Base-by-base conservation (phyloP, 2,797 vertebrate species). In the Nyctalus aviator region DNA sequence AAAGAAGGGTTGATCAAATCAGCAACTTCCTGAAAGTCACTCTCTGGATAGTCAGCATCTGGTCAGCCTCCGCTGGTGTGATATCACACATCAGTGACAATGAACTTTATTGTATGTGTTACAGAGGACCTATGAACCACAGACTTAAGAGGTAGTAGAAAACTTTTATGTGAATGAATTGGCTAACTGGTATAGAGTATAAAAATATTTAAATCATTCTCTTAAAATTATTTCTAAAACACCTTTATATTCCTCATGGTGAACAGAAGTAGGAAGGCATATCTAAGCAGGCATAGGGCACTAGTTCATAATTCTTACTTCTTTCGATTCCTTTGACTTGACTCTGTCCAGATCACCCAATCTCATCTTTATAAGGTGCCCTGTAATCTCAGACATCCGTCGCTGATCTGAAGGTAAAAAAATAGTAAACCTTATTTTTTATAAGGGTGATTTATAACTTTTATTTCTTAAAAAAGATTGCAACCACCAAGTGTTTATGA, bases 311-410 rank as follows among this genome's bases (percentile, higher is more conserved):
- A 92, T 68, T 96, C 98, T 98, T 98, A 99, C 99, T 98, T 99
- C 99, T 98, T 99, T 99, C 71, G 97, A 98, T 71, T 99, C 99
- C 97, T 99, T 99, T 71, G 98, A 98, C 95, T 98, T 99, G 96
- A 97, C 98, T 96, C 98, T 98, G 35, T 99, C 99, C 93, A 99
- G 96, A 92, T 99, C 99, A 88, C 99, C 99, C 84, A 99, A 98
- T 95, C 99, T 99, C 98, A 99, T 99, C 98, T 99, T 99, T 88
- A 99, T 99, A 94, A 99, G 98, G 97, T 99, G 98, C 14, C 99
- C 98, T 79, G 99, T 98, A 97, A 99, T 99, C 98, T 99, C 99
- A 97, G 98, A 98, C 99, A 99, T 99, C 96, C 99, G 99, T 48
- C 99, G 98, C 97, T 99, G 99, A 98, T 99, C 99, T 99, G 98